Evolutionary conservation across 2,888 invertebrate genomes (phyloP).

Genomic region (Troides helena): DNA sequence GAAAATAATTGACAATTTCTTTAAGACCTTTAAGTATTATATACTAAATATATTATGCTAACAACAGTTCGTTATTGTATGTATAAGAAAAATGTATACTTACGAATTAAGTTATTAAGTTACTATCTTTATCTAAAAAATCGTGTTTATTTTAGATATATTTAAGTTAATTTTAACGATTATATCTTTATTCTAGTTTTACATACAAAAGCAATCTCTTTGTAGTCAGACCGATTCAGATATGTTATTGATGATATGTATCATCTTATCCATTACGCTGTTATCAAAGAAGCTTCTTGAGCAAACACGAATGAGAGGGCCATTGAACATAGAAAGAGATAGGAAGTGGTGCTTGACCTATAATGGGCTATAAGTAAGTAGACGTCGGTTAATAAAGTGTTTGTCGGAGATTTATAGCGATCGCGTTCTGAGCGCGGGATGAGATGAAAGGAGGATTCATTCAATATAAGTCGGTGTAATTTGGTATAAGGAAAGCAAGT

Average conservation of each 20-base stretch:
- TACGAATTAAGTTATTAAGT: too few species aligned
- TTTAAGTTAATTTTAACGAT: neutral
- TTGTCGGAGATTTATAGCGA: conserved; percentile 27
- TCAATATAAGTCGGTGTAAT: conserved; percentile 10
- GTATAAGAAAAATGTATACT: too few species aligned
- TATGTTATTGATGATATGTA: conserved; percentile 1
- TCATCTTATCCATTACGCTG: conserved; percentile 20
- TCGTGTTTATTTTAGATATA: neutral
- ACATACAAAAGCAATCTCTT: neutral
- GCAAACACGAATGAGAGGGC: conserved; percentile 10
- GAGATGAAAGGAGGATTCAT: conserved; percentile 26
- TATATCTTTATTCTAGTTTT: neutral
- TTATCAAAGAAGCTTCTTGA: conserved; percentile 20
- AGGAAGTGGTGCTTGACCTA: conserved; percentile 27
- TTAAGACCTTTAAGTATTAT: too few species aligned
- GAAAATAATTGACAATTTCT: too few species aligned
- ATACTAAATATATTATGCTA: too few species aligned
- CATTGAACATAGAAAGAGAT: conserved; percentile 23
- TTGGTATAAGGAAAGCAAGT: neutral
- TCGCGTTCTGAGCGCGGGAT: conserved; percentile 18
- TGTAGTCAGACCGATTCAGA: conserved; percentile 6
- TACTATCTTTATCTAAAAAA: too few species aligned
- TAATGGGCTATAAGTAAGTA: conserved; percentile 28
- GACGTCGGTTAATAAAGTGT: conserved; percentile 25
- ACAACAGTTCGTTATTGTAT: too few species aligned